Base-by-base conservation (phyloP, 2,113 vertebrate species). In the Lonchura striata region DNA sequence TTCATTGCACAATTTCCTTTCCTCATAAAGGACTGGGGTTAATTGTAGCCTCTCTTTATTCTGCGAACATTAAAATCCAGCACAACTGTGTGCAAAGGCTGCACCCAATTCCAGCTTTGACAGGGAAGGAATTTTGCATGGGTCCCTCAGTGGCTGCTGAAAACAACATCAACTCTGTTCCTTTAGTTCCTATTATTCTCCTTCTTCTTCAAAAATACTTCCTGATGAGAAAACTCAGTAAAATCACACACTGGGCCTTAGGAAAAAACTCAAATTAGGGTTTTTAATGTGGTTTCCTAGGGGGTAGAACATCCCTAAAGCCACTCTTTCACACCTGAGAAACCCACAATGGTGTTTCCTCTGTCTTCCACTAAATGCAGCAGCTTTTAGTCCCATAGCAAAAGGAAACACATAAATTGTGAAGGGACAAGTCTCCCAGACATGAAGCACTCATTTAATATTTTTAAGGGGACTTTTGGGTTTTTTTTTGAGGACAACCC, bases 381-480 rank as follows among this genome's bases (percentile, higher is more conserved):
- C 47, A 85, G 20, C 4, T 65, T 41, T 53, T 4, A 49, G 33
- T 44, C 28, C 9, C 13, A 28, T 0, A 47, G 24, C 7, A 82
- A 78, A 69, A 78, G 8, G 11, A 92, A 83, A 80, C 20, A 60
- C 2, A 22, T 11, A 56, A 60, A 66, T 6, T 49, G 21, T 3
- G 8, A 68, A 63, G 9, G 56, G 15, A 41, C 4, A 61, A 39
- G 6, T 27, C 33, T 61, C 28, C 23, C 22, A 52, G 28, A 47
- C 5, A 47, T 11, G 24, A 82, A 82, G 12, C n/a, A 63, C 18
- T 49, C 22, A 10, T 1, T 66, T 49, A 71, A 86, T 11, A 54
- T 9, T 4, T 15, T n/a, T 14, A 14, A 54, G 54, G 5, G 30
- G 22, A 19, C 9, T 21, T 33, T 7, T 0, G 13, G 16, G 1